These are phyloP conservation scores for Cranoglanis bouderius DNA, from an alignment of 2,113 vertebrate genomes.

Conservation along the genomic window DNA sequence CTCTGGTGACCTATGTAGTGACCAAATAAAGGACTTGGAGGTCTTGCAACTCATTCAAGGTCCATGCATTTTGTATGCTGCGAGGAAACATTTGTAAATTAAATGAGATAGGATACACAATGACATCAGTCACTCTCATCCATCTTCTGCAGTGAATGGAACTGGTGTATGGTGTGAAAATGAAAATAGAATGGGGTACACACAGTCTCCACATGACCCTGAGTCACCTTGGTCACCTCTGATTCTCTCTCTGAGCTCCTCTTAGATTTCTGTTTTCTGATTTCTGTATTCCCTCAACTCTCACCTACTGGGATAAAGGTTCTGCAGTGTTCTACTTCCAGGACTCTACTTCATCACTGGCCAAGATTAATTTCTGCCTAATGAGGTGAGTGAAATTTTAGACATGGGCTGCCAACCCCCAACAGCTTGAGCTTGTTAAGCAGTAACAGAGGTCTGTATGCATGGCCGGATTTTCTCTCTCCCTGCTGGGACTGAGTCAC, in stretches of 20 bases:
- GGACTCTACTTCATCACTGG: constrained; percentile 29
- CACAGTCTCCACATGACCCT: constrained; percentile 7
- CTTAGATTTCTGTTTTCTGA: not conserved
- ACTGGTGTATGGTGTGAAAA: not conserved
- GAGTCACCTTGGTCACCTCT: constrained; percentile 9
- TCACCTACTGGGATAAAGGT: not conserved
- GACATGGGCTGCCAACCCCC: constrained; percentile 38
- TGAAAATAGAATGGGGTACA: not conserved
- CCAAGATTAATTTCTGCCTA: constrained; percentile 44
- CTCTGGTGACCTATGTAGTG: constrained; percentile 25
- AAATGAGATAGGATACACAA: constrained; percentile 60
- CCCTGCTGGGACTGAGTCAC: constrained; percentile 49
- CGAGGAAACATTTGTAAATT: constrained; percentile 68
- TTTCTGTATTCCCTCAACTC: not conserved
- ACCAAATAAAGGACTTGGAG: constrained; percentile 47
- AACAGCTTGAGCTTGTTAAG: constrained; percentile 38
- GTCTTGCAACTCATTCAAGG: constrained; percentile 54
- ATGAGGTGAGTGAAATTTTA: constrained; percentile 49
- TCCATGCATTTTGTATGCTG: constrained; percentile 70
- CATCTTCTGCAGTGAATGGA: constrained; percentile 23
- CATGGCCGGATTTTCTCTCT: constrained; percentile 33
- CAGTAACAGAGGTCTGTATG: constrained; percentile 38
- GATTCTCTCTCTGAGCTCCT: not conserved
- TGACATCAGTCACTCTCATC: constrained; percentile 51
- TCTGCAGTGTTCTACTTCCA: constrained; percentile 9